phyloP scores from a whole-genome alignment of 2,113 vertebrate species.

The Chunga burmeisteri region DNA sequence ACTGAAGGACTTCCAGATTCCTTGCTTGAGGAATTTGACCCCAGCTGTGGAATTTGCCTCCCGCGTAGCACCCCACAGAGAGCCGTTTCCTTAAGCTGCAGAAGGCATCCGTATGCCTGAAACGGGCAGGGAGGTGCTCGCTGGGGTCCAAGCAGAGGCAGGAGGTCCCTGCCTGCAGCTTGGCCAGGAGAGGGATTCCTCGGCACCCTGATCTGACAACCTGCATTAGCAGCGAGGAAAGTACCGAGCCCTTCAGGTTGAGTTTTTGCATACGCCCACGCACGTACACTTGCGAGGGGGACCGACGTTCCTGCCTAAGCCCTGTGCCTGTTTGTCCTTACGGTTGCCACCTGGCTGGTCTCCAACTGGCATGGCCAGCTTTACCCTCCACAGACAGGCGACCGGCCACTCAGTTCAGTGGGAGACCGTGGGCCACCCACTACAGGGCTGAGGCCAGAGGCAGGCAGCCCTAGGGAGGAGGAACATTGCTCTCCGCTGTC shows the following conservation, averaged over 20 bases:
- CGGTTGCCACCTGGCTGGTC: neutral
- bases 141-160: accelerated
- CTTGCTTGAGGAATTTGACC: conserved; percentile 44
- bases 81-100: neutral
- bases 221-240: neutral
- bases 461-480: neutral
- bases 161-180: neutral
- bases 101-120: neutral
- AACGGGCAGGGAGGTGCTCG: neutral
- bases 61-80: neutral
- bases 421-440: neutral
- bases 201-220: neutral
- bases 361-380: neutral
- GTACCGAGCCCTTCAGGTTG: accelerated
- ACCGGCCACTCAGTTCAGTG: neutral
- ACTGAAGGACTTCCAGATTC: conserved; percentile 22
- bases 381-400: neutral
- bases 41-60: neutral
- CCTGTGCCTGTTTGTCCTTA: neutral
- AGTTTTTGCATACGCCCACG: neutral
- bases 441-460: neutral
- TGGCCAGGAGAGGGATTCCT: neutral
- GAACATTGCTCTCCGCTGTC: accelerated
- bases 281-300: neutral
- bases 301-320: neutral